A percentile compares a stretch with the other conserved stretches of the same genome.
These are phyloP conservation scores for Standfussiana lucernea DNA, from an alignment of 2,888 invertebrate genomes.

Conservation along the genomic window DNA sequence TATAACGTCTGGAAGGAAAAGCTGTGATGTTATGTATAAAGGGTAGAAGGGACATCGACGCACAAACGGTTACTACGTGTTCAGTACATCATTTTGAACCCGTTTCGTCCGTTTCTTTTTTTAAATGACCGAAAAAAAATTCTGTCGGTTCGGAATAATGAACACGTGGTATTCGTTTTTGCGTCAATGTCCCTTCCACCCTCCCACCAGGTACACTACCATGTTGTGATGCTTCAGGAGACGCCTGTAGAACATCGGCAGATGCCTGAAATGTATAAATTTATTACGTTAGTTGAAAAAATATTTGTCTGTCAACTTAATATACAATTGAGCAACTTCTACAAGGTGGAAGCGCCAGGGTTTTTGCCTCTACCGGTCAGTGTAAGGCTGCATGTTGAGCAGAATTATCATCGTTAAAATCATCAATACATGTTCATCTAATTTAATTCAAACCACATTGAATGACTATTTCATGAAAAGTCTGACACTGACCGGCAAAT, in stretches of 20 bases:
- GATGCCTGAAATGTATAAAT: constrained; percentile 48
- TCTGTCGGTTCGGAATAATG: background rate
- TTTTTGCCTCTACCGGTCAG: too few relatives aligned
- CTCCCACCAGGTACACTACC: constrained; percentile 40
- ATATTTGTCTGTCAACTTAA: background rate
- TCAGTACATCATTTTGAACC: too few relatives aligned
- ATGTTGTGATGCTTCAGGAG: constrained; percentile 22
- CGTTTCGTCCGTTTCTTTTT: background rate
- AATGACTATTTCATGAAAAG: too few relatives aligned
- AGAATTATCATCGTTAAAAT: too few relatives aligned
- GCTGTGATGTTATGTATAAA: too few relatives aligned
- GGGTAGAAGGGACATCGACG: too few relatives aligned
- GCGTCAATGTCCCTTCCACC: background rate
- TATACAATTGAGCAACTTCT: background rate
- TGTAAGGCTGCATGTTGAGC: too few relatives aligned
- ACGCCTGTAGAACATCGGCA: constrained; percentile 41
- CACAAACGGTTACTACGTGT: too few relatives aligned
- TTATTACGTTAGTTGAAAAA: background rate
- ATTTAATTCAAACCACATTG: too few relatives aligned
- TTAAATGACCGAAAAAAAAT: background rate
- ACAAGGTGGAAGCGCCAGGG: too few relatives aligned
- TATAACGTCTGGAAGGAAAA: too few relatives aligned
- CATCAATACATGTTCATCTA: too few relatives aligned
- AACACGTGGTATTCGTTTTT: background rate
- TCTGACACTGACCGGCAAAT: background rate